Base-by-base conservation (phyloP, 2,888 invertebrate genomes). In the Cotesia congregata region DNA sequence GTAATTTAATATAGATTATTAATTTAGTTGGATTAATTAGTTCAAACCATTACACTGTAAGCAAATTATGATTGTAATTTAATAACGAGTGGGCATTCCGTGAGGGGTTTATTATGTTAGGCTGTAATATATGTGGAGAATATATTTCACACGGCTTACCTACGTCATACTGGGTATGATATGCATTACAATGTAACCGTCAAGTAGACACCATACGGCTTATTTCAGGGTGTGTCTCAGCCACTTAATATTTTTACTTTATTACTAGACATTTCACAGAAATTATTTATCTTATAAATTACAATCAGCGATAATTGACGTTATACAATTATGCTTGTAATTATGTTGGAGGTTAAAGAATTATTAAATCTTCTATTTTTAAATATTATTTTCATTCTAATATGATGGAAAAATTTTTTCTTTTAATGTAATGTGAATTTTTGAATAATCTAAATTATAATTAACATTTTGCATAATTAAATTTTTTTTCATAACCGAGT, bases 281-380 rank as follows among this genome's bases (percentile, higher is more conserved):
- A 50, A 50, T 50, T 50, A 50, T 50, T 50, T 50, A 50, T 50
- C 50, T 50, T 50, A 50, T 50, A 50, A 50, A 50, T 50, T 50
- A 50, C 50, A 50, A 50, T 50, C 50, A 50, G 7, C 50, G 12
- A 50, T 50, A 50, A 50, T 50, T 50, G 50, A 50, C 4, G 4
- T 50, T 50, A 30, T 30, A 4, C 0, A 30, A 30, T 30, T 30
- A 30, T 2, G 0, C 30, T 30, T 30, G 2, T 30, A 30, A 30
- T 30, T 30, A 30, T 30, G 30, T 30, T 30, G 30, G 30, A 30
- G 30, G 30, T 30, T 30, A 0, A 30, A 30, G 30, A 30, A 30
- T 30, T 30, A 30, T 30, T 30, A 30, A 30, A 30, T 30, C 30
- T 30, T 30, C 30, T 30, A 30, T 30, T 30, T 30, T 30, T 30